Evolutionary conservation across 2,797 vertebrate species (phyloP).

Genomic region (Miichthys miiuy): DNA sequence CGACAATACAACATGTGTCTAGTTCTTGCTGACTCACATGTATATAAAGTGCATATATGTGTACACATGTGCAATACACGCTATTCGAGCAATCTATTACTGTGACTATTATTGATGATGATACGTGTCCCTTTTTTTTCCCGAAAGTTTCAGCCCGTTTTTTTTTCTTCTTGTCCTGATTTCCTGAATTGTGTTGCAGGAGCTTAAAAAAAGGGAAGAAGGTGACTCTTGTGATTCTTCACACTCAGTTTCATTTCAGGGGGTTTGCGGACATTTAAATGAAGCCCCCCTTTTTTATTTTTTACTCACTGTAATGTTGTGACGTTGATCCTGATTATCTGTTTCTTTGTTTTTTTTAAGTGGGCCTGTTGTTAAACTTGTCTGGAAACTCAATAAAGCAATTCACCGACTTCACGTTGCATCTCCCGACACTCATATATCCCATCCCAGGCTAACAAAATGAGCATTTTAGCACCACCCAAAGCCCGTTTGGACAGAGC

Average conservation of each 20-base stretch:
- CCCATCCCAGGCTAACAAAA: no score
- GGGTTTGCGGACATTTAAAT: constrained; percentile 73
- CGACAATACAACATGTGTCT: constrained; percentile 74
- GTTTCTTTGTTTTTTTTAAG: constrained; percentile 74
- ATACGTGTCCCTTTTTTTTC: constrained; percentile 64
- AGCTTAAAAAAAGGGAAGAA: constrained; percentile 80
- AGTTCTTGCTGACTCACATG: constrained; percentile 81
- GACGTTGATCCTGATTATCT: constrained; percentile 71
- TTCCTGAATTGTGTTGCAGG: constrained; percentile 69
- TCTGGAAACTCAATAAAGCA: constrained; percentile 85
- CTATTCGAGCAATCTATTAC: constrained; percentile 88
- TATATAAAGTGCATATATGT: constrained; percentile 86
- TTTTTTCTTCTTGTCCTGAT: constrained; percentile 52
- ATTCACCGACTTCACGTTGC: constrained; percentile 62
- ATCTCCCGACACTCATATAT: neutral
- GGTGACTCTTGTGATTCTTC: constrained; percentile 67
- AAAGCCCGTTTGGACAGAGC: neutral
- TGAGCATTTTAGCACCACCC: neutral
- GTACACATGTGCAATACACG: constrained; percentile 88
- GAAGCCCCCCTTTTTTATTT: constrained; percentile 69
- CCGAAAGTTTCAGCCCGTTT: constrained; percentile 65
- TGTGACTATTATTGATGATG: constrained; percentile 87
- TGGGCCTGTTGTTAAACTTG: constrained; percentile 82
- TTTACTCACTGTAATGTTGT: constrained; percentile 76
- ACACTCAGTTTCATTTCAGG: constrained; percentile 71